phyloP scores from a whole-genome alignment of 2,113 vertebrate genomes.

The Saccopteryx leptura region DNA sequence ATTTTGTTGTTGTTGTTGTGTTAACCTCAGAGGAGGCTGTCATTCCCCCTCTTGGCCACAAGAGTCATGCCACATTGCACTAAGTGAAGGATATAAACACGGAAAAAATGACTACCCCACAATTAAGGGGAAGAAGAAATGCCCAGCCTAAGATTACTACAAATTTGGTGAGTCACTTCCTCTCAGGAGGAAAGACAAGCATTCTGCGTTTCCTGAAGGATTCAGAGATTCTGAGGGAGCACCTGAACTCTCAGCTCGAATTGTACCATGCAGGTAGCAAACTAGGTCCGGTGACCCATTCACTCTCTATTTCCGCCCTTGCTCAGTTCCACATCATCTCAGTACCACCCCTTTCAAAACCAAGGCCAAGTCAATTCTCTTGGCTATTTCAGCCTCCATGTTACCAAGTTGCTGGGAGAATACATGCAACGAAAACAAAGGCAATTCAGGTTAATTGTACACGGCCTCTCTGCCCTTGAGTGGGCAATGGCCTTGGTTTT shows the following conservation, averaged over 20 bases:
- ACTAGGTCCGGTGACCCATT: neutral
- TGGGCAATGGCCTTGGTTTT: neutral
- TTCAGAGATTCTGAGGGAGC: neutral
- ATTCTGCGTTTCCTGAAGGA: neutral
- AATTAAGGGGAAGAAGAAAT: conserved; percentile 36
- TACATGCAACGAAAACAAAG: neutral
- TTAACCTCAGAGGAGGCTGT: conserved; percentile 48
- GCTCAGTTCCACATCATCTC: fast-evolving
- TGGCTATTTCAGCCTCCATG: neutral
- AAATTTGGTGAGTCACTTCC: conserved; percentile 56
- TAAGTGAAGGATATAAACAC: conserved; percentile 14
- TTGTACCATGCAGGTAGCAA: neutral
- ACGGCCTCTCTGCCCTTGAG: neutral
- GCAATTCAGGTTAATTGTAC: fast-evolving
- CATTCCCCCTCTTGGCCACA: conserved; percentile 57
- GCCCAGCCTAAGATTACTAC: conserved; percentile 15
- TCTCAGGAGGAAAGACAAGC: conserved; percentile 17
- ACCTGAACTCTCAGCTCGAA: neutral
- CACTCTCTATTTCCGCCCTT: neutral
- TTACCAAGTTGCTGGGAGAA: neutral
- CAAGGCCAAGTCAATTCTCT: neutral
- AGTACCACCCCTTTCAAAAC: neutral
- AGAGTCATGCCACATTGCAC: conserved; percentile 43
- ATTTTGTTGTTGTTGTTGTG: neutral
- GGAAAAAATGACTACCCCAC: conserved; percentile 73